phyloP scores from a whole-genome alignment of 2,797 vertebrate genomes.

The Cercopithecus diana region DNA sequence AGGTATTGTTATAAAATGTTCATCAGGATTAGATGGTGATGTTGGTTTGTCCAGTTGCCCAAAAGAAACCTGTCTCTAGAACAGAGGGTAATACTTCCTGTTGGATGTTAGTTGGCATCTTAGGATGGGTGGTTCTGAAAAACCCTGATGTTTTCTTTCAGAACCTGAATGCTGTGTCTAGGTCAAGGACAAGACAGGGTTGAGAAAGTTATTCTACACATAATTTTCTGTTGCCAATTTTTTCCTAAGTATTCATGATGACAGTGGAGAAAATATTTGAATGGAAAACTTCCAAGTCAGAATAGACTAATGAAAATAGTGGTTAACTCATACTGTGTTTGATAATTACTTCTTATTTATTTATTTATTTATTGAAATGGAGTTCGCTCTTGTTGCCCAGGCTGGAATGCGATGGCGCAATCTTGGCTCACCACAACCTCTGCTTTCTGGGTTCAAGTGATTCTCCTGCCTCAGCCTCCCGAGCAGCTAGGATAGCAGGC shows the following conservation, averaged over 20 bases:
- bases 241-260: slow-evolving; percentile 43
- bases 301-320: slow-evolving; percentile 37
- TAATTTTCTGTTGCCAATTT: neutral
- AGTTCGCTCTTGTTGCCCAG: neutral
- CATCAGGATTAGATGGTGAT: neutral
- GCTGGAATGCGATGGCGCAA: neutral
- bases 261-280: slow-evolving; percentile 20
- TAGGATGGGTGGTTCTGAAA: slow-evolving; percentile 1
- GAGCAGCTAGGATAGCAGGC: neutral
- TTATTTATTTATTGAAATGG: neutral
- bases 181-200: neutral
- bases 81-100: neutral
- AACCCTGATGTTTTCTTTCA: slow-evolving; percentile 25
- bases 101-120: slow-evolving; percentile 6
- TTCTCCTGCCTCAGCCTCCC: neutral
- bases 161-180: slow-evolving; percentile 7
- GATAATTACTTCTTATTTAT: neutral
- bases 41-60: neutral
- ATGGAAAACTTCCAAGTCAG: slow-evolving; percentile 33
- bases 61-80: neutral
- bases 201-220: neutral
- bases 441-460: neutral
- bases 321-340: slow-evolving; percentile 24
- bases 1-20: neutral
- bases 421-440: neutral